Percentiles rank a stretch among this genome's conserved stretches.
These are phyloP conservation scores for Ia io DNA, from an alignment of 2,113 vertebrate species.

Conservation along the genomic window DNA sequence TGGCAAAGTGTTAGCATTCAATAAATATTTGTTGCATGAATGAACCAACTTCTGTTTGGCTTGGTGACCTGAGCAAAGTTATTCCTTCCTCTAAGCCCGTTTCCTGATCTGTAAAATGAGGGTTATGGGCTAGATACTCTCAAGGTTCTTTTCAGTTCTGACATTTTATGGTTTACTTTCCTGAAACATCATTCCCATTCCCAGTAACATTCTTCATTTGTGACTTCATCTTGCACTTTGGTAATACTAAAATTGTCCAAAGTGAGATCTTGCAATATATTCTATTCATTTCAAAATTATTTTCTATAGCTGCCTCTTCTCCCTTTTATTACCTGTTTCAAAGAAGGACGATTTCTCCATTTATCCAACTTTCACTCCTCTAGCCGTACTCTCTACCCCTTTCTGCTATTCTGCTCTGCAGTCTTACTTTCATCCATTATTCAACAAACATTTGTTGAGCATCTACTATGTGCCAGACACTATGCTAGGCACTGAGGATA, in stretches of 20 bases:
- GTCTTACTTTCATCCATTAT: neutral
- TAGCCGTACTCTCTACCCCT: neutral
- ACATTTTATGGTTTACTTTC: constrained; percentile 25
- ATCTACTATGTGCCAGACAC: neutral
- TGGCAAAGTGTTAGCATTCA: neutral
- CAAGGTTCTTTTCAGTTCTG: neutral
- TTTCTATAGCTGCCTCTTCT: neutral
- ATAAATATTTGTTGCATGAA: neutral
- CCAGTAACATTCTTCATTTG: neutral
- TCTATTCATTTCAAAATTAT: constrained; percentile 38
- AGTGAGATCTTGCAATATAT: constrained; percentile 8
- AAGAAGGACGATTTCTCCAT: neutral
- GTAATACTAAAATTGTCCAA: neutral
- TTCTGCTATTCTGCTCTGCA: neutral
- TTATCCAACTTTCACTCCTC: neutral
- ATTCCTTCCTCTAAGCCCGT: constrained; percentile 15
- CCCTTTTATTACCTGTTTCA: neutral
- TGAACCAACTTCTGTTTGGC: neutral
- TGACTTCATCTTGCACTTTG: neutral
- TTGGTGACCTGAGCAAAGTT: neutral
- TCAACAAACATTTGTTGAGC: constrained; percentile 30
- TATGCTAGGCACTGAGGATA: neutral
- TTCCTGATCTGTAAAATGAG: neutral
- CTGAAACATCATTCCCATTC: neutral
- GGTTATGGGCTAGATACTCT: neutral